Percentiles rank a stretch among this genome's conserved stretches.
Evolutionary conservation across 2,888 invertebrate genomes (phyloP).

Genomic region (Caenorhabditis auriculariae): DNA sequence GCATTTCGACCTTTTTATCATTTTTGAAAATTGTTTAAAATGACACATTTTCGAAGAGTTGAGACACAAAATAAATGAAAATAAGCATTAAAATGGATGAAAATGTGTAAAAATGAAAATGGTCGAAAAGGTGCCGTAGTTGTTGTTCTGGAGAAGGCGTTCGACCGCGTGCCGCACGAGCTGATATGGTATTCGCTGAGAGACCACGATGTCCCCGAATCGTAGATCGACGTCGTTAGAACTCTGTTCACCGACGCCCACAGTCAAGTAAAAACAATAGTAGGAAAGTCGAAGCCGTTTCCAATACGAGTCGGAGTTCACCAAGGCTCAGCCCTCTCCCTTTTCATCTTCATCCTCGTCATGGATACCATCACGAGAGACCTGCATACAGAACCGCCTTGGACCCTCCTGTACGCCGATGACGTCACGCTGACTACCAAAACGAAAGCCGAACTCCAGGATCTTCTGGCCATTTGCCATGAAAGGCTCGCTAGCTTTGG

Average conservation of each 20-base stretch:
- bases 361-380: slow-evolving; percentile 2
- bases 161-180: background rate
- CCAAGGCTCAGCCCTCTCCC: slow-evolving; percentile 2
- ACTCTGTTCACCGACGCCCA: background rate
- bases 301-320: slow-evolving; percentile 1
- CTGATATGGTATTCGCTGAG: background rate
- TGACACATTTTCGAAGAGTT: too few relatives aligned
- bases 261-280: background rate
- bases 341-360: slow-evolving; percentile 5
- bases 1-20: too few relatives aligned
- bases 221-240: background rate
- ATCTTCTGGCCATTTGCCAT: background rate
- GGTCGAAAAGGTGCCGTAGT: too few relatives aligned
- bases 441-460: background rate
- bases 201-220: background rate
- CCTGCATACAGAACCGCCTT: background rate
- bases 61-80: too few relatives aligned
- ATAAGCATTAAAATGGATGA: too few relatives aligned
- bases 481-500: background rate
- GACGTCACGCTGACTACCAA: background rate
- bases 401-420: slow-evolving; percentile 1
- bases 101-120: too few relatives aligned
- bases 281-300: background rate
- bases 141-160: slow-evolving; percentile 4
- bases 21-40: too few relatives aligned